Evolutionary conservation across 2,888 invertebrate genomes (phyloP).

Genomic region (Autographa pulchrina): DNA sequence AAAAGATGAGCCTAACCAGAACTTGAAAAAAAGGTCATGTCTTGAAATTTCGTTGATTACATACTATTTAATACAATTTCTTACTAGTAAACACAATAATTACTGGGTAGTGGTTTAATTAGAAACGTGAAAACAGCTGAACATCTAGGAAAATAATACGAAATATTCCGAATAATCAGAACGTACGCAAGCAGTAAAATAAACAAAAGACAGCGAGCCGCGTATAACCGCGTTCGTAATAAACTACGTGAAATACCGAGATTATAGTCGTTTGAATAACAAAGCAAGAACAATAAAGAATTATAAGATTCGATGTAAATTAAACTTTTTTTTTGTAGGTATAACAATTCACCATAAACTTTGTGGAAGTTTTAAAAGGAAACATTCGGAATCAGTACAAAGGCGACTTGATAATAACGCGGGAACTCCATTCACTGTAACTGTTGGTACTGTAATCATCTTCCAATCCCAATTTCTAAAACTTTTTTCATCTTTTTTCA

Average conservation of each 20-base stretch:
- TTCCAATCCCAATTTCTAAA: constrained; percentile 83
- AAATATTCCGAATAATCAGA: constrained; percentile 38
- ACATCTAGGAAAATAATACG: constrained; percentile 24
- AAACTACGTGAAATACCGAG: constrained; percentile 45
- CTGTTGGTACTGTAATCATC: constrained; percentile 82
- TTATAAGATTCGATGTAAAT: constrained; percentile 77
- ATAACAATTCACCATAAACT: constrained; percentile 78
- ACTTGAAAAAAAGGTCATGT: too few species aligned
- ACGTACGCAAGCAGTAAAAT: constrained; percentile 3
- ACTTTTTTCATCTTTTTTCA: constrained; percentile 88
- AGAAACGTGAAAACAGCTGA: not conserved
- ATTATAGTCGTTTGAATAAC: constrained; percentile 52
- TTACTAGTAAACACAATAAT: too few species aligned
- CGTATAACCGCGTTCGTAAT: constrained; percentile 35
- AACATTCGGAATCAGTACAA: constrained; percentile 85
- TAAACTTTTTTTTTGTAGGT: constrained; percentile 75
- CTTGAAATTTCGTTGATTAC: too few species aligned
- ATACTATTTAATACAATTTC: too few species aligned
- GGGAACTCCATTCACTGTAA: constrained; percentile 82
- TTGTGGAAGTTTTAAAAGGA: constrained; percentile 75
- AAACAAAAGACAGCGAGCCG: constrained; percentile 43
- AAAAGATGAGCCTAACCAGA: too few species aligned
- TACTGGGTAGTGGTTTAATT: too few species aligned
- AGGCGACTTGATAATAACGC: constrained; percentile 85
- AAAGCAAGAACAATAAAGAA: constrained; percentile 73